Percentiles rank a stretch among this genome's conserved stretches.
Evolutionary conservation across 2,113 vertebrate species (phyloP).

Genomic region (Eptatretus burgeri): DNA sequence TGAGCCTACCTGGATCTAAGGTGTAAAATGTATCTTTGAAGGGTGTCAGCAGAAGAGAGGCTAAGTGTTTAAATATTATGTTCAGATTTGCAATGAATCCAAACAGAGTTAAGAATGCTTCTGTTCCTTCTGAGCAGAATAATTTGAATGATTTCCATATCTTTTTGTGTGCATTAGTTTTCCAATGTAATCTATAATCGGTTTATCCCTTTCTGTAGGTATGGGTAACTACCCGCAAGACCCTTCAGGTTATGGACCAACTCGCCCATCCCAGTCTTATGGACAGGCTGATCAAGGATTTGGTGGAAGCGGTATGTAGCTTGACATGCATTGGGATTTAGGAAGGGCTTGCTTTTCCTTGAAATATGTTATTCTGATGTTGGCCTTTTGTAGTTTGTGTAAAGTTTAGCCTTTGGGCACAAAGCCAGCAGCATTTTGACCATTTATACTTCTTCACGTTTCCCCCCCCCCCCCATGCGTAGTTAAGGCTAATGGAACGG

Average conservation of each 20-base stretch:
- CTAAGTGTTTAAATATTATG: no score
- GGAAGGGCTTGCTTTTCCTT: slow-evolving; percentile 17
- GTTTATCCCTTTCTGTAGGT: slow-evolving; percentile 15
- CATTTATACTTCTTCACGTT: slow-evolving; percentile 23
- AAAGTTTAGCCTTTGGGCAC: slow-evolving; percentile 12
- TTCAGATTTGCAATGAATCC: no score
- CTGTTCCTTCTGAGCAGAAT: no score
- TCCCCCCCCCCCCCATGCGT: slow-evolving; percentile 28
- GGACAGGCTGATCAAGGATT: slow-evolving; percentile 61
- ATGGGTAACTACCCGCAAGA: slow-evolving; percentile 54
- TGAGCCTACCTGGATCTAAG: no score
- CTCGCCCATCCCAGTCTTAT: slow-evolving; percentile 49
- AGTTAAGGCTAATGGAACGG: background rate
- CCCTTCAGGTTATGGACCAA: slow-evolving; percentile 44
- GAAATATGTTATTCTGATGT: slow-evolving; percentile 14
- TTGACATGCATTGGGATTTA: slow-evolving; percentile 18
- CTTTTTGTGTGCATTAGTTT: no score
- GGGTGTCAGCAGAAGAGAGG: no score
- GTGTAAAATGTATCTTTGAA: no score
- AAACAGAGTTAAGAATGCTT: no score
- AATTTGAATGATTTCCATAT: no score
- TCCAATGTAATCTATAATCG: no score
- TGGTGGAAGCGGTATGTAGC: slow-evolving; percentile 32
- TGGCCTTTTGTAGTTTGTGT: slow-evolving; percentile 12
- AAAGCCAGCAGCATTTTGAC: slow-evolving; percentile 7